Conservation (phyloP, 2,888 invertebrate species). For the Dromius quadrimaculatus region DNA sequence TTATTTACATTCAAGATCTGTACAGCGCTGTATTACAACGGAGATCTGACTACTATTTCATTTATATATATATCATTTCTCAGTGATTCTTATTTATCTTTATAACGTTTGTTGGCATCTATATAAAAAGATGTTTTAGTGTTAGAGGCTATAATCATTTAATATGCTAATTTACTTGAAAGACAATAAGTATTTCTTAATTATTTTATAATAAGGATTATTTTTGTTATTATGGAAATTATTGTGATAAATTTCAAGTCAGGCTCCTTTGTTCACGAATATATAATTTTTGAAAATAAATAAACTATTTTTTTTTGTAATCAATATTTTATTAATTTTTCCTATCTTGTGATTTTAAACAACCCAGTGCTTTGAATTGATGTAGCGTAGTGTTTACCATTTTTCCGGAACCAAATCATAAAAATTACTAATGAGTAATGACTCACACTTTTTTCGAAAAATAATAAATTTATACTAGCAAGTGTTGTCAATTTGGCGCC, state of each 20-base stretch:
- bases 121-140: slow-evolving; percentile 14
- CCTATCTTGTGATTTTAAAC: background rate
- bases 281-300: slow-evolving; percentile 44
- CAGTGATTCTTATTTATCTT: slow-evolving; percentile 6
- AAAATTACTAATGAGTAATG: too few species aligned
- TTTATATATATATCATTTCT: background rate
- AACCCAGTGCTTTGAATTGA: too few species aligned
- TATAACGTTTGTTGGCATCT: slow-evolving; percentile 2
- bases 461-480: too few species aligned
- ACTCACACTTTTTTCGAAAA: too few species aligned
- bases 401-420: too few species aligned
- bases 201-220: slow-evolving; percentile 11
- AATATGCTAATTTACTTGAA: slow-evolving; percentile 42
- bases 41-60: slow-evolving; percentile 20
- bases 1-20: slow-evolving; percentile 17
- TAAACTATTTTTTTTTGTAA: slow-evolving; percentile 26
- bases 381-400: too few species aligned
- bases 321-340: slow-evolving; percentile 3
- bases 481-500: too few species aligned
- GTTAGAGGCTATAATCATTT: background rate
- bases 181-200: slow-evolving; percentile 37
- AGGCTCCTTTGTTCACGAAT: slow-evolving; percentile 40
- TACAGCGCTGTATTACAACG: slow-evolving; percentile 20
- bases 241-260: slow-evolving; percentile 43
- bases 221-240: slow-evolving; percentile 20